These are phyloP conservation scores for Eidolon dupreanum DNA, from an alignment of 2,797 vertebrate species.

Conservation along the genomic window DNA sequence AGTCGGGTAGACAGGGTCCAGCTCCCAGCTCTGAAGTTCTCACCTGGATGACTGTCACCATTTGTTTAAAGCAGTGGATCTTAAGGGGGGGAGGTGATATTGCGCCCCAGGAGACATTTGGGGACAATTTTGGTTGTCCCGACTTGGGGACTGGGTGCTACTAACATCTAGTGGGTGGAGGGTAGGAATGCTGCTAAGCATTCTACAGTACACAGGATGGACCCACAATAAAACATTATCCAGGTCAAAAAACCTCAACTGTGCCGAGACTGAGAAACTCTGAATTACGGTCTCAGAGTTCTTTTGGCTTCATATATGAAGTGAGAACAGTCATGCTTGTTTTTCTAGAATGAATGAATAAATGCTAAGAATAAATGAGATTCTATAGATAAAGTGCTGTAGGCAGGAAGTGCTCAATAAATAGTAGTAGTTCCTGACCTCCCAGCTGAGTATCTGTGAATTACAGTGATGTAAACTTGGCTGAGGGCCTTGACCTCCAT, in stretches of 20 bases:
- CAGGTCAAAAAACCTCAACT: neutral
- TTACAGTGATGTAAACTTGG: neutral
- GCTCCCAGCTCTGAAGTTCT: neutral
- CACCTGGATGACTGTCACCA: rapidly evolving
- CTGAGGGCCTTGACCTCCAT: neutral
- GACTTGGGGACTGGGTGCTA: neutral
- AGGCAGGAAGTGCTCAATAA: neutral
- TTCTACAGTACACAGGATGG: rapidly evolving
- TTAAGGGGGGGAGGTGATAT: neutral
- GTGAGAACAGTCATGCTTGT: neutral
- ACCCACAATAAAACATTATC: rapidly evolving
- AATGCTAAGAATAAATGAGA: neutral
- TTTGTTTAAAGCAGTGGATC: neutral
- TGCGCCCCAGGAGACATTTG: neutral
- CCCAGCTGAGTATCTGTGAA: neutral
- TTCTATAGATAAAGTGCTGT: rapidly evolving
- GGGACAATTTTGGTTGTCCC: neutral
- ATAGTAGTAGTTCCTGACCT: neutral
- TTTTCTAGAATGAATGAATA: neutral
- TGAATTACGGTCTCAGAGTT: neutral
- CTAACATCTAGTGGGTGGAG: neutral
- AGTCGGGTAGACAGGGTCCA: too few relatives aligned
- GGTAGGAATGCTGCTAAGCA: too few relatives aligned
- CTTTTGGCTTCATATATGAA: neutral
- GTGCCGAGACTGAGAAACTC: neutral